Base-by-base conservation (phyloP, 2,113 vertebrate species). In the Mungos mungo region DNA sequence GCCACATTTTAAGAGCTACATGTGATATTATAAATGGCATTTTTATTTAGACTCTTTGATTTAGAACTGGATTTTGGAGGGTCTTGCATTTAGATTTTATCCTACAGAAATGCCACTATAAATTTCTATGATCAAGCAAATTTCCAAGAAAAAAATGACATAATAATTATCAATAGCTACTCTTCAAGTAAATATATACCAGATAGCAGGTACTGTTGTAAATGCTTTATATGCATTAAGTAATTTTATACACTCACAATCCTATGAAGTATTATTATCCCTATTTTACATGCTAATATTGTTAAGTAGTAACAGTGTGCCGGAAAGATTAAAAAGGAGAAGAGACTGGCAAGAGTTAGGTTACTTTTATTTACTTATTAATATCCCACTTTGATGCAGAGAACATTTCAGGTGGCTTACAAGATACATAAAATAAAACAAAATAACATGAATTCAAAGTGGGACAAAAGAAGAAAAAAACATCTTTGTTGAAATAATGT, bases 381-480 rank as follows among this genome's bases (percentile, higher is more conserved):
- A 79, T 19, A 79, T 54, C 9, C 35, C 47, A n/a, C 72, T 57
- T 69, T 69, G 45, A 87, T 33, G n/a, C 38, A 45, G n/a, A 69
- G 45, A 87, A 41, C 14, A 93, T 79, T 57, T 79, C 29, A 87
- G 50, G 68, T 41, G 35, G 35, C 54, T 66, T 83, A 29, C 0
- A 76, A 66, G 33, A 85, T 74, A 65, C 3, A 41, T n/a, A 79
- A 90, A 52, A 57, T 31, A 68, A 85, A 31, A 50, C 31, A 85
- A 85, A 95, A 45, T 35, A 92, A 74, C 45, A 57, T 57, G 68
- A 88, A n/a, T 88, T 68, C 5, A 83, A 96, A 93, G 29, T 92
- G 29, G 16, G 54, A 65, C 65, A 88, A 93, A 66, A 81, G 65
- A 38, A 63, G 25, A 81, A 81, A 71, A 71, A 66, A 31, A 4